Evolutionary conservation across 1,140 invertebrate genomes (phyloP), one percentile per base, ranked within the genome.

Genomic region (Drosophila punjabiensis): DNA sequence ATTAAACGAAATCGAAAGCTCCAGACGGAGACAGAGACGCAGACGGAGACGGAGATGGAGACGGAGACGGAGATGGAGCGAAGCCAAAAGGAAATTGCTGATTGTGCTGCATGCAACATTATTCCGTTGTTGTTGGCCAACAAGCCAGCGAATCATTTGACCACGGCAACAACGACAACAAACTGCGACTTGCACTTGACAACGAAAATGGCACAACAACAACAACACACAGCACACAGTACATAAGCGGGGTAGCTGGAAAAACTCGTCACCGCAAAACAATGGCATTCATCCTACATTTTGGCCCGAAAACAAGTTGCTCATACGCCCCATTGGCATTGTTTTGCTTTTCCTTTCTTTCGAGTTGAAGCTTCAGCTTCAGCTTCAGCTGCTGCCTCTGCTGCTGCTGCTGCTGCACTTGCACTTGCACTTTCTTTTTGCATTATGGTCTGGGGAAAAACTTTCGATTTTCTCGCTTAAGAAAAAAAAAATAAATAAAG

Each of bases 391-490:
- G 24, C 24, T 24, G 24, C 24, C 24, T 24, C 1, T 24, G 5
- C 33, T 77, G 60, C 77, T 63, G 60, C 77, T 63, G 79, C 84
- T 77, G 76, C 63, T 66, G 71, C 71, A 80, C 78, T 78, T 92
- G 91, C 91, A 92, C 91, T 92, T 92, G 91, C 91, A 92, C 91
- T 92, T 92, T 92, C 91, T 92, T 91, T 92, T 92, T 91, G 85
- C 87, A 89, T 92, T 92, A 92, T 92, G 91, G 88, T 84, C 91
- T 89, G 84, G 92, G 91, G 91, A 92, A 92, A 91, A 92, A 92
- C 91, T 92, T 92, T 92, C 91, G 91, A 92, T 92, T 92, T 92
- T 92, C 91, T 91, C 90, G 82, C 74, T 71, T 69, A 71, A 68
- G 81, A 71, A 48, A 62, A 67, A 69, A 50, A 78, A 56, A 41